Base-by-base conservation (phyloP, 2,888 invertebrate species). In the Sinohyriopsis cumingii region DNA sequence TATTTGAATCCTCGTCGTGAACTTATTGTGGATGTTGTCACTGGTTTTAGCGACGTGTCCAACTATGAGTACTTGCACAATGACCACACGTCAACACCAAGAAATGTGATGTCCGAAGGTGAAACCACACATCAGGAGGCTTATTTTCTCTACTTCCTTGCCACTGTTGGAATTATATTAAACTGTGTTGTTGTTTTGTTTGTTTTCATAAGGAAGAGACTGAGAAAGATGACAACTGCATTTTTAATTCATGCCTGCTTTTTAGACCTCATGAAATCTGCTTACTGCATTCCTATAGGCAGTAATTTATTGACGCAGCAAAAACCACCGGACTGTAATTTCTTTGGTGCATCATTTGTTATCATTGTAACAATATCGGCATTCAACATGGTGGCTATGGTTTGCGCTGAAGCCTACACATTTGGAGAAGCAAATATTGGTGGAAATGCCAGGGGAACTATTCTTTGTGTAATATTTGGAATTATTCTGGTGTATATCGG, bases 361-460 rank as follows among this genome's bases (percentile, higher is more conserved):
- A 84, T 90, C 63, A 80, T 89, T 7, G 84, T 89, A 25, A 90
- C 89, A 6, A 87, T 88, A n/a, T 88, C 87, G 20, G 86, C 88
- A 45, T 89, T 90, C 80, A 90, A 90, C 76, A 86, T 90, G 80
- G 86, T 90, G 19, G 89, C 90, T n/a, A 89, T 89, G 87, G 86
- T 89, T 24, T 89, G 89, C 68, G 87, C 89, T 7, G 90, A 90
- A 76, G 90, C 89, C 15, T 89, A 89, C 77, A 86, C 88, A 5
- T 89, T 90, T 73, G 87, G 88, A 25, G 89, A 89, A 68, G 82
- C 84, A 59, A 87, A 88, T 65, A 80, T 86, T 24, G 86, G 87
- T 12, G 84, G 86, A 1, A 84, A 87, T 69, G 82, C 86, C 0
- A 80, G 80, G 54, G 89, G 89, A 53, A 88, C 87, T 25, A 64